phyloP scores from a whole-genome alignment of 2,888 invertebrate species.

The Cephus pulcher region DNA sequence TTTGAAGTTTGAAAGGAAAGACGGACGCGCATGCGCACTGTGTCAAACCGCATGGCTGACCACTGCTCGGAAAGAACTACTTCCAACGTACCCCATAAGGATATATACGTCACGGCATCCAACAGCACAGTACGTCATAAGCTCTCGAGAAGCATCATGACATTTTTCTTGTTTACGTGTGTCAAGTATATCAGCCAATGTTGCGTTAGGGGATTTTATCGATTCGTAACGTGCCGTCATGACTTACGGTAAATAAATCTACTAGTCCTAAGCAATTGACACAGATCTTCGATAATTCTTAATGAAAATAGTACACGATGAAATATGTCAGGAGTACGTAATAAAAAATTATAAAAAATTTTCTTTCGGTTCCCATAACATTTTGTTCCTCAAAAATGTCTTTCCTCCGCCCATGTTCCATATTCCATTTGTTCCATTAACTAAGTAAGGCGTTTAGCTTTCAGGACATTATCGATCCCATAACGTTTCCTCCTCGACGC shows the following conservation, averaged over 20 bases:
- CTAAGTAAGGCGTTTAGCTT: not conserved
- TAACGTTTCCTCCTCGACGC: not conserved
- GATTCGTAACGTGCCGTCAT: not conserved
- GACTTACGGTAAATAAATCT: not conserved
- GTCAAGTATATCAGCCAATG: not conserved
- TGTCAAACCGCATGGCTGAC: constrained; percentile 38
- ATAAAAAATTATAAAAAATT: not conserved
- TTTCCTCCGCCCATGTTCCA: not conserved
- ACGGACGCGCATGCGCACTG: constrained; percentile 33
- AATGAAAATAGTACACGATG: not conserved
- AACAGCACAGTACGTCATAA: not conserved
- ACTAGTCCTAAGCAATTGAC: not conserved
- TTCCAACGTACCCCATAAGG: constrained; percentile 26
- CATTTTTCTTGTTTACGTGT: not conserved
- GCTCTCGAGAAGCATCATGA: not conserved
- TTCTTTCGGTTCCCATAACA: not conserved
- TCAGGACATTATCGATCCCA: not conserved
- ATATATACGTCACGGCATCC: not conserved
- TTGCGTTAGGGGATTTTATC: not conserved
- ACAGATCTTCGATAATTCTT: not conserved
- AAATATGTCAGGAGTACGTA: not conserved
- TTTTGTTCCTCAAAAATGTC: not conserved
- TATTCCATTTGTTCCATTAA: not conserved
- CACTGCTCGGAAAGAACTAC: constrained; percentile 46
- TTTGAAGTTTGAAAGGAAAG: constrained; percentile 36